These are phyloP conservation scores for Cochlearius cochlearius DNA, from an alignment of 2,113 vertebrate genomes.

Conservation along the genomic window DNA sequence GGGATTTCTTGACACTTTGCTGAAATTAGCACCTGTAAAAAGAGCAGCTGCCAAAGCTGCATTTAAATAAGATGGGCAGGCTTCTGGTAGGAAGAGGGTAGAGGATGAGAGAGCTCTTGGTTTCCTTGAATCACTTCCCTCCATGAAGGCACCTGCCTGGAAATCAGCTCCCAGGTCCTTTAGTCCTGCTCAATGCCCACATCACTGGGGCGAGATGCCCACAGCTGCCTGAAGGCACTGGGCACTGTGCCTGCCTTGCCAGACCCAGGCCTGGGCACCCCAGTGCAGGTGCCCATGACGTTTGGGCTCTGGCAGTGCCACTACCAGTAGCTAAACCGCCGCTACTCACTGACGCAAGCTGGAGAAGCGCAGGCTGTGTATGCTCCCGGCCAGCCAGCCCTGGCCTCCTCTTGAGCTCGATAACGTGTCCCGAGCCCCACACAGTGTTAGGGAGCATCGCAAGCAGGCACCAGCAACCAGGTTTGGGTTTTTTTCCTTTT, in stretches of 20 bases:
- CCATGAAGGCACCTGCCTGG: background rate
- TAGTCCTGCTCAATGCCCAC: background rate
- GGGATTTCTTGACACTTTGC: slow-evolving; percentile 17
- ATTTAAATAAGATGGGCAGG: background rate
- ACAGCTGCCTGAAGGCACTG: background rate
- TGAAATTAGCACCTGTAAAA: slow-evolving; percentile 50
- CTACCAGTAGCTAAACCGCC: background rate
- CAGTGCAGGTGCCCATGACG: rapidly evolving
- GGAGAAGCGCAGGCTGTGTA: background rate
- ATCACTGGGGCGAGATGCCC: background rate
- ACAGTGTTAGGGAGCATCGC: rapidly evolving
- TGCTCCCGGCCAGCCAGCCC: background rate
- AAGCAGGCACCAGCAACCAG: background rate
- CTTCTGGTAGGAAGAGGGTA: background rate
- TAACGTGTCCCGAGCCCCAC: rapidly evolving
- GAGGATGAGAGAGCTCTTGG: background rate
- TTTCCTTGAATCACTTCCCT: background rate
- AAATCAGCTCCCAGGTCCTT: background rate
- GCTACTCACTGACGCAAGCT: background rate
- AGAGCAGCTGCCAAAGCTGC: slow-evolving; percentile 18
- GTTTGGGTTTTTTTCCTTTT: background rate
- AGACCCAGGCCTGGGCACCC: background rate
- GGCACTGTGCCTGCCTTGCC: background rate
- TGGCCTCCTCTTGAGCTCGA: background rate
- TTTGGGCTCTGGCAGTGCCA: background rate